Evolutionary conservation across 1,140 invertebrate species (phyloP).

Genomic region (Drosophila ananassae): DNA sequence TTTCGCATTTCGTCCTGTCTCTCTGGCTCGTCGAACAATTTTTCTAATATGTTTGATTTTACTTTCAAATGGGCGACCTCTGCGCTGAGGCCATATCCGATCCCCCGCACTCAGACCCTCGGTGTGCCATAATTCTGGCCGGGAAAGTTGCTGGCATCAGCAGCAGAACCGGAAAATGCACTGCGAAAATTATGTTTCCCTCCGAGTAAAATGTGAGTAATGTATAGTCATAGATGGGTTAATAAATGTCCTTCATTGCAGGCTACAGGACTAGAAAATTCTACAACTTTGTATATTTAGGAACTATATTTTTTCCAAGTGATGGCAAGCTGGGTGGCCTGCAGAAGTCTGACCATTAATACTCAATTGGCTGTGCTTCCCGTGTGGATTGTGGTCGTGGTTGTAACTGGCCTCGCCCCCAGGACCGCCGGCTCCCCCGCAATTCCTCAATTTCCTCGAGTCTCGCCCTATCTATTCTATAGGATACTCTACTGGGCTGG

Average conservation of each 20-base stretch:
- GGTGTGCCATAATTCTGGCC: slow-evolving; percentile 67
- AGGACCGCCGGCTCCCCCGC: not conserved
- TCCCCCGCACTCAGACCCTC: not conserved
- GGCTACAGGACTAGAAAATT: not conserved
- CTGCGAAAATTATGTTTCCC: not conserved
- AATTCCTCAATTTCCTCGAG: slow-evolving; percentile 3
- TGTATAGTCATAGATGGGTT: not conserved
- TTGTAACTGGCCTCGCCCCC: slow-evolving; percentile 1
- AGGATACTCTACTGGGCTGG: slow-evolving; percentile 31
- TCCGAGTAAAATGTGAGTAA: not conserved
- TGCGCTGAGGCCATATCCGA: slow-evolving; percentile 15
- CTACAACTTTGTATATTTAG: not conserved
- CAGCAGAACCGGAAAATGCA: slow-evolving; percentile 24
- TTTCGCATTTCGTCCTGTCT: slow-evolving; percentile 9
- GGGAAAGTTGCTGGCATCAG: slow-evolving; percentile 79
- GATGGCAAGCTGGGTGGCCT: slow-evolving; percentile 38
- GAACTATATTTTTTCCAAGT: not conserved
- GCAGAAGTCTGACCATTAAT: slow-evolving; percentile 78
- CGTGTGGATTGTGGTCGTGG: slow-evolving; percentile 73
- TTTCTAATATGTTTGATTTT: slow-evolving; percentile 81
- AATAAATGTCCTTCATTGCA: too few relatives aligned
- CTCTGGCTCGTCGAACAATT: slow-evolving; percentile 46
- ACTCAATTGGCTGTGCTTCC: slow-evolving; percentile 82
- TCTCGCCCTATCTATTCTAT: slow-evolving; percentile 15
- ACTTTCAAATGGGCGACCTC: slow-evolving; percentile 75